These are phyloP conservation scores for Hyposoter dolosus DNA, from an alignment of 2,888 invertebrate species.

Conservation along the genomic window DNA sequence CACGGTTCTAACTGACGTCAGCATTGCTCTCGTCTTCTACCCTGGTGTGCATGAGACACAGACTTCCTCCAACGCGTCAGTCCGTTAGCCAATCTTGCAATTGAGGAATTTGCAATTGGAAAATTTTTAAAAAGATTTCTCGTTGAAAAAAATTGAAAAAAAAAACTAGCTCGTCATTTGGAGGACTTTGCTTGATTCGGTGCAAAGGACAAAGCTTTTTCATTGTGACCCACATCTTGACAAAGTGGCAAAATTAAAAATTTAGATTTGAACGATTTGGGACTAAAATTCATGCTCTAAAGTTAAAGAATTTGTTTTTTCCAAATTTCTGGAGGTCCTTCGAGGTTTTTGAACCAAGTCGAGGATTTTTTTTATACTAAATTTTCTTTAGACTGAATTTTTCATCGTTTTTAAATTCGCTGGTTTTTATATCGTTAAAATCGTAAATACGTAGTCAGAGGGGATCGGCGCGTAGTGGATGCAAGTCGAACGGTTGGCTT, in stretches of 20 bases:
- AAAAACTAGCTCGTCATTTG: neutral
- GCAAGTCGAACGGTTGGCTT: slow-evolving; percentile 78
- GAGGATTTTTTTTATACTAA: too few species aligned
- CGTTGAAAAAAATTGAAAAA: neutral
- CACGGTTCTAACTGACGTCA: slow-evolving; percentile 74
- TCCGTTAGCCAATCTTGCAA: neutral
- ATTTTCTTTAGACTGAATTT: neutral
- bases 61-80: neutral
- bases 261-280: neutral
- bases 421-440: neutral
- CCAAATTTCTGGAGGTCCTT: neutral
- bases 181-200: neutral
- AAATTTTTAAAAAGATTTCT: neutral
- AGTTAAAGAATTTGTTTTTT: neutral
- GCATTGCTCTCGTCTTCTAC: slow-evolving; percentile 62
- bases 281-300: neutral
- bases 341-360: too few species aligned
- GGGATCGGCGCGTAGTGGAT: slow-evolving; percentile 70
- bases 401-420: neutral
- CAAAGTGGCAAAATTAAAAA: neutral
- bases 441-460: slow-evolving; percentile 17
- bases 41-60: slow-evolving; percentile 4
- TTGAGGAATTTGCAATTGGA: neutral
- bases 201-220: slow-evolving; percentile 1
- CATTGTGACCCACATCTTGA: slow-evolving; percentile 5